Base-by-base conservation (phyloP, 2,888 invertebrate genomes). In the Drosophila subsilvestris region DNA sequence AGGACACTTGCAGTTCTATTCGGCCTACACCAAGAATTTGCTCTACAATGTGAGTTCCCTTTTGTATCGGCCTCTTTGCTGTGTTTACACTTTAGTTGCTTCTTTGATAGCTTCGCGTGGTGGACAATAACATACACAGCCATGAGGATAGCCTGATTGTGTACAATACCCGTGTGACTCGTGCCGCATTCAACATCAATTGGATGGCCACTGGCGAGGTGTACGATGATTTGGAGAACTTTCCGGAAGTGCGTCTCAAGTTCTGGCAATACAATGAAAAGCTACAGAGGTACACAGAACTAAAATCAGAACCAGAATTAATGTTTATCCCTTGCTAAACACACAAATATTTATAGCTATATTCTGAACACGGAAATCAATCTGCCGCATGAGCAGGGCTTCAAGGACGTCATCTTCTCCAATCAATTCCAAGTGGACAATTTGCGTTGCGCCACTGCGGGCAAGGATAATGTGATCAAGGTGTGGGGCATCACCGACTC, bases 171-270 rank as follows among this genome's bases (percentile, higher is more conserved):
- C 94, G 95, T 82, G 94, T 97, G 0, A 94, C 93, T 5, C 93
- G 93, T 77, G 93, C 95, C n/a, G 95, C 95, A 0, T 93, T 97
- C 63, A 95, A 94, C 89, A 92, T 93, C 57, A 93, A 94, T 88
- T 97, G 97, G 97, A 93, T 97, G 92, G 96, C 94, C 8, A 96
- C 96, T 0, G 93, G 94, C 6, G 95, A 95, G 89, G 93, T 93
- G 63, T 92, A 94, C 67, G 93, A 94, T 81, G 95, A 95, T 90
- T 91, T 93, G 27, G 90, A 93, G 48, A 93, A 93, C 67, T 91
- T 92, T 54, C 93, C 93, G 6, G 96, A 96, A 91, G 91, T 95
- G 5, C 92, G 95, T 60, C 92, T 97, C 0, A 97, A 97, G 88
- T 97, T 97, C 91, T 97, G 97, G 96, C 86, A 92, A 63, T 96